A percentile compares a stretch with the other conserved stretches of the same genome.
These are phyloP conservation scores for Ahaetulla prasina DNA, from an alignment of 2,113 vertebrate species.

Conservation along the genomic window DNA sequence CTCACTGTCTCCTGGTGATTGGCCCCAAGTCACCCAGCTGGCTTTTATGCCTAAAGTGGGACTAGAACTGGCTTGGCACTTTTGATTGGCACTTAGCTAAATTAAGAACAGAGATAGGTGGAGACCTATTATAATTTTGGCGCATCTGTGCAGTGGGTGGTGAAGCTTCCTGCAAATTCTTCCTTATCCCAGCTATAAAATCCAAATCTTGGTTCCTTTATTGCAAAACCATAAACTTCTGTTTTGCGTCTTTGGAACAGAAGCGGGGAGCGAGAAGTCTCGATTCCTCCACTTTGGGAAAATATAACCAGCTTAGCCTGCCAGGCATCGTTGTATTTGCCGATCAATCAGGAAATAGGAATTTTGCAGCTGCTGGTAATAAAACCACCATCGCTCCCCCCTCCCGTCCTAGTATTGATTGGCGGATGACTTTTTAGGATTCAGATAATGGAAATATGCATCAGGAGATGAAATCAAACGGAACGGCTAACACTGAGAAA, in stretches of 20 bases:
- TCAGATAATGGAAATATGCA: background rate
- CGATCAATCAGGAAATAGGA: constrained; percentile 37
- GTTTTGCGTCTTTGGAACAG: background rate
- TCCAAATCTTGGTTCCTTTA: background rate
- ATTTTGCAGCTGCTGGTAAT: constrained; percentile 9
- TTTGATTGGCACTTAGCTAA: background rate
- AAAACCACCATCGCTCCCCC: background rate
- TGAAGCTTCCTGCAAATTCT: background rate
- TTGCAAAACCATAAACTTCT: background rate
- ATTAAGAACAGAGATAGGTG: background rate
- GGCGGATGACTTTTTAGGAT: constrained; percentile 25
- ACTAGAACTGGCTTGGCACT: background rate
- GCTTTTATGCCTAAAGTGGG: no score
- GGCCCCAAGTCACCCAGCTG: background rate
- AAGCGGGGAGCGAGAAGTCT: no score
- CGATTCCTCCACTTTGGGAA: background rate
- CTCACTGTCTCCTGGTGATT: background rate
- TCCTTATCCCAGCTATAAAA: background rate
- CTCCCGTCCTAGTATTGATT: constrained; percentile 21
- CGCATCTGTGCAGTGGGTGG: background rate
- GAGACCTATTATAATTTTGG: background rate
- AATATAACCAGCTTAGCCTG: background rate
- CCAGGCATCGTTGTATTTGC: background rate
- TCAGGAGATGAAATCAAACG: background rate
- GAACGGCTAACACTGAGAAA: background rate